phyloP scores from a whole-genome alignment of 2,797 vertebrate genomes.

The Oryzias sinensis region DNA sequence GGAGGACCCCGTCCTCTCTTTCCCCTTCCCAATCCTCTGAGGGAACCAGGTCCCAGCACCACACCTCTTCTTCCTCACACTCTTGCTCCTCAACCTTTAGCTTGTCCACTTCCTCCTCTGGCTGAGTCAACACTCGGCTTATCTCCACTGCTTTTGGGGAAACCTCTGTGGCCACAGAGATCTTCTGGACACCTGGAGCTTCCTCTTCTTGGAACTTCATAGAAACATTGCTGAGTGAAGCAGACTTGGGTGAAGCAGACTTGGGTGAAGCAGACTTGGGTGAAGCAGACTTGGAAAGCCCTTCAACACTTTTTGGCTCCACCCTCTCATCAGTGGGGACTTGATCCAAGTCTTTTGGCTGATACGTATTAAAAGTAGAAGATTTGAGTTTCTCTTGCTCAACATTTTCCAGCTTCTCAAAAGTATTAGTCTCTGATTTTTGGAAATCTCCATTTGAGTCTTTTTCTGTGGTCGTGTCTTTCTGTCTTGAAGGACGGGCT shows the following conservation, averaged over 20 bases:
- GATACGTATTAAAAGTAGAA: slow-evolving; percentile 41
- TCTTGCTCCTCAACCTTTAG: slow-evolving; percentile 52
- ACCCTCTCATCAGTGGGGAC: slow-evolving; percentile 48
- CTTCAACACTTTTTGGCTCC: slow-evolving; percentile 45
- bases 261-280: slow-evolving; percentile 37
- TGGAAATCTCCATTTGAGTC: slow-evolving; percentile 21
- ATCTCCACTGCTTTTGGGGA: slow-evolving; percentile 72
- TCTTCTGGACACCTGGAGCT: slow-evolving; percentile 22
- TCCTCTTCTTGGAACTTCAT: slow-evolving; percentile 59
- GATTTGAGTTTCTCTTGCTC: slow-evolving; percentile 64
- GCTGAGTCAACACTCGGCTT: slow-evolving; percentile 73
- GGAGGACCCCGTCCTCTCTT: slow-evolving; percentile 62
- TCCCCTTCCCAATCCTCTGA: slow-evolving; percentile 72
- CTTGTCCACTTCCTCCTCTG: slow-evolving; percentile 71
- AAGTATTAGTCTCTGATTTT: slow-evolving; percentile 39
- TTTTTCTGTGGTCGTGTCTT: slow-evolving; percentile 21
- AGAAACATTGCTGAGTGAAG: slow-evolving; percentile 58
- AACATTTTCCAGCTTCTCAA: slow-evolving; percentile 45
- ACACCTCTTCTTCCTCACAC: slow-evolving; percentile 66
- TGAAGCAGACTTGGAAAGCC: slow-evolving; percentile 36
- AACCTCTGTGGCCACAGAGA: slow-evolving; percentile 65
- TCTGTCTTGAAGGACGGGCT: slow-evolving; percentile 32
- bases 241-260: slow-evolving; percentile 47
- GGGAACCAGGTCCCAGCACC: slow-evolving; percentile 78
- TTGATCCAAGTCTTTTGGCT: slow-evolving; percentile 40